Percentiles rank a stretch among this genome's conserved stretches.
Evolutionary conservation across 2,888 invertebrate species (phyloP).

Genomic region (Andrena hattorfiana): DNA sequence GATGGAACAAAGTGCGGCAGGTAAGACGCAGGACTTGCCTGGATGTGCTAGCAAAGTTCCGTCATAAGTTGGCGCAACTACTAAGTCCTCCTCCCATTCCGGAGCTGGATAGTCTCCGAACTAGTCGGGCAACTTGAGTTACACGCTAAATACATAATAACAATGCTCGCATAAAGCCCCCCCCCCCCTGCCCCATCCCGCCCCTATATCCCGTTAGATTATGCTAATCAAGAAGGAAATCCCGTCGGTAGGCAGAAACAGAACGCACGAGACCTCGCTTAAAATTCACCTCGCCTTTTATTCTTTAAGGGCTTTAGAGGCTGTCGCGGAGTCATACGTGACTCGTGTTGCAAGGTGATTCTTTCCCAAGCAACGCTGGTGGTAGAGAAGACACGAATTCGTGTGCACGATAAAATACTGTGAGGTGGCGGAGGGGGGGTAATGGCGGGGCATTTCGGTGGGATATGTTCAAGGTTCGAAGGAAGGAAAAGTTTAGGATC

Average conservation of each 20-base stretch:
- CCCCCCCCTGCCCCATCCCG: not conserved
- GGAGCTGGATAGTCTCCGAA: conserved; percentile 49
- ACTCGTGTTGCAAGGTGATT: conserved; percentile 40
- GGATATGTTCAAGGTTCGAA: not conserved
- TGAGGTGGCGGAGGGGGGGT: no score
- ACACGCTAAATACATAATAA: conserved; percentile 67
- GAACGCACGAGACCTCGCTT: conserved; percentile 25
- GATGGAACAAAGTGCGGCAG: conserved; percentile 29
- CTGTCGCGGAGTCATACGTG: conserved; percentile 53
- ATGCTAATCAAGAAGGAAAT: conserved; percentile 63
- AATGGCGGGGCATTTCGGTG: no score
- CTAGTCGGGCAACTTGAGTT: conserved; percentile 57
- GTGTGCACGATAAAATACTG: conserved; percentile 8
- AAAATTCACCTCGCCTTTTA: conserved; percentile 53
- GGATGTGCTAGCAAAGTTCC: conserved; percentile 59
- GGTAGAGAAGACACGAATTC: conserved; percentile 17
- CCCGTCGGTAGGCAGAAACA: conserved; percentile 42
- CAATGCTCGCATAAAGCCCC: conserved; percentile 41
- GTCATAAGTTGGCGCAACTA: conserved; percentile 63
- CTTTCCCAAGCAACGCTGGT: not conserved
- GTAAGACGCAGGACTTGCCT: conserved; percentile 32
- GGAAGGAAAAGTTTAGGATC: not conserved
- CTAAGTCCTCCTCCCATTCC: conserved; percentile 57
- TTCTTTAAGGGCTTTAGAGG: conserved; percentile 49
- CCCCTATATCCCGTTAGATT: conserved; percentile 50